phyloP scores from a whole-genome alignment of 2,888 invertebrate genomes.

The Campaea margaritaria region DNA sequence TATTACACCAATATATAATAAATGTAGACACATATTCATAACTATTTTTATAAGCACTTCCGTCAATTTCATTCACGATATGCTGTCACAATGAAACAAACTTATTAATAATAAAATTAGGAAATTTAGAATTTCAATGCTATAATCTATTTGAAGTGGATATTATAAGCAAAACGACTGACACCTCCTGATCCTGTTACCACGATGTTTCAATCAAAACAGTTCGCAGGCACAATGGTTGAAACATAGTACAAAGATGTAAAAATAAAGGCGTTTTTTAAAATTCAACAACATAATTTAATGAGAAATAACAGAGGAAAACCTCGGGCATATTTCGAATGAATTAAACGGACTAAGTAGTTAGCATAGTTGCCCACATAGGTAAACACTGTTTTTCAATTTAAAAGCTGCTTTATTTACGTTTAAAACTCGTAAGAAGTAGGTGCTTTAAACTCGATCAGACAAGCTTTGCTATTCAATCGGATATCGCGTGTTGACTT shows the following conservation, averaged over 20 bases:
- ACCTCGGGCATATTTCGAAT: neutral
- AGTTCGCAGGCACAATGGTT: too few species aligned
- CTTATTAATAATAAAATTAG: too few species aligned
- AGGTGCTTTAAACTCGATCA: too few species aligned
- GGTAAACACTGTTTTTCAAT: constrained; percentile 15
- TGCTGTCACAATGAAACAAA: neutral
- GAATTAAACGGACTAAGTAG: neutral
- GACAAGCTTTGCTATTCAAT: too few species aligned
- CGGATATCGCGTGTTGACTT: neutral
- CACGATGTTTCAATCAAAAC: too few species aligned
- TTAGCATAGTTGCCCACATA: neutral
- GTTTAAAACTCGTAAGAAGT: neutral
- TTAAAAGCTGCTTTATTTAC: neutral
- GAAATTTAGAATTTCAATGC: too few species aligned
- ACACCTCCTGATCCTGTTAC: too few species aligned
- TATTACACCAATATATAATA: constrained; percentile 51
- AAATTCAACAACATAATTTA: too few species aligned
- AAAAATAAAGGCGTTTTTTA: neutral
- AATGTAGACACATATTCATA: constrained; percentile 50
- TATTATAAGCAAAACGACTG: too few species aligned
- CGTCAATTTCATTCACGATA: constrained; percentile 6
- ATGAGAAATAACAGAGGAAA: too few species aligned
- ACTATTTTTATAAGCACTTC: constrained; percentile 16
- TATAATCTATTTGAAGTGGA: too few species aligned
- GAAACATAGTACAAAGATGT: neutral